Evolutionary conservation across 2,113 vertebrate genomes (phyloP).

Genomic region (Miniopterus natalensis): DNA sequence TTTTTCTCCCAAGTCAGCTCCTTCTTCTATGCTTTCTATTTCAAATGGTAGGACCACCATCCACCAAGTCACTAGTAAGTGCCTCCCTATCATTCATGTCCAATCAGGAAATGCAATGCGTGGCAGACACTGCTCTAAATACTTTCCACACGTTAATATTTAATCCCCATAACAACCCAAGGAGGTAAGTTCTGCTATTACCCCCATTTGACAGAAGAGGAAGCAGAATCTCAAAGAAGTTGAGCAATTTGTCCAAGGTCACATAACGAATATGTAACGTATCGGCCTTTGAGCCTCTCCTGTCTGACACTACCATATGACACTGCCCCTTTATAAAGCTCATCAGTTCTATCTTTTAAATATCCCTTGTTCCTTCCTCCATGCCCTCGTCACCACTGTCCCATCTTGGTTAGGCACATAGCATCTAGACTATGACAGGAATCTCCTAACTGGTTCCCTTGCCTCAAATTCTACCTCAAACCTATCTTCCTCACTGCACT

Average conservation of each 20-base stretch:
- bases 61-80: neutral
- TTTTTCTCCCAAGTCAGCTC: neutral
- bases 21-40: neutral
- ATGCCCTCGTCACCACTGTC: neutral
- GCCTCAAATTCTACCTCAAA: slow-evolving; percentile 20
- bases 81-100: neutral
- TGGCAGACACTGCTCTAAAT: neutral
- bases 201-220: neutral
- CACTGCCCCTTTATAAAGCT: neutral
- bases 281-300: neutral
- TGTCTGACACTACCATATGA: neutral
- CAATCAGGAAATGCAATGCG: neutral
- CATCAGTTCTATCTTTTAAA: neutral
- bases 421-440: neutral
- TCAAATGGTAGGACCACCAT: neutral
- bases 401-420: neutral
- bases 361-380: neutral
- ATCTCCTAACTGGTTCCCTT: neutral
- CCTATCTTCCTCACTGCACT: neutral
- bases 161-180: neutral
- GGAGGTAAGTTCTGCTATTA: neutral
- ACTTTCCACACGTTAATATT: neutral
- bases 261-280: neutral
- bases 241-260: neutral
- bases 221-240: neutral